Evolutionary conservation across 2,888 invertebrate species (phyloP).

Genomic region (Sinelater perroti): DNA sequence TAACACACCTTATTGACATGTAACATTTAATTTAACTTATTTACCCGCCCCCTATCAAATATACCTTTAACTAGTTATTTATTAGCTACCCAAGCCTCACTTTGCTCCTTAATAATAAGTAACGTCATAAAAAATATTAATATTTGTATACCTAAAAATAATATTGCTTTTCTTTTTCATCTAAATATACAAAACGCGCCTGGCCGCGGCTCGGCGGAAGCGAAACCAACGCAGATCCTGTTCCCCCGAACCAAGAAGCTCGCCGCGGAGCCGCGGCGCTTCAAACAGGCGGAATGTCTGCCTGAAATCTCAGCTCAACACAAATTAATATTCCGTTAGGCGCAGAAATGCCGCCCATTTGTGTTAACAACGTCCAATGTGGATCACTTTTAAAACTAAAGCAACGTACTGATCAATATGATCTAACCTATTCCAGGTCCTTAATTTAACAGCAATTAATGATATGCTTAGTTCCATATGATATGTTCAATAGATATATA

Average conservation of each 20-base stretch:
- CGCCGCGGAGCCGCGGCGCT: neutral
- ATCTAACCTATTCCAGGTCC: slow-evolving; percentile 57
- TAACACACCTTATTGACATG: slow-evolving; percentile 17
- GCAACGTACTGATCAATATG: slow-evolving; percentile 66
- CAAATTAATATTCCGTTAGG: slow-evolving; percentile 1
- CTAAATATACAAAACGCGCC: slow-evolving; percentile 36
- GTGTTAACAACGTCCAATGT: slow-evolving; percentile 67
- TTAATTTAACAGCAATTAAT: slow-evolving; percentile 7
- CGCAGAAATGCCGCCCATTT: slow-evolving; percentile 26
- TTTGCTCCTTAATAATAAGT: slow-evolving; percentile 20
- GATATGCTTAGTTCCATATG: slow-evolving; percentile 4
- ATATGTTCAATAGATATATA: slow-evolving; percentile 26
- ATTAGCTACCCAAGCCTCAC: slow-evolving; percentile 8
- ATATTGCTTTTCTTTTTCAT: slow-evolving; percentile 35
- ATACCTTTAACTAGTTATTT: neutral
- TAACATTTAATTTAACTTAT: too few relatives aligned
- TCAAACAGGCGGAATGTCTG: neutral
- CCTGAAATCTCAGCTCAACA: neutral
- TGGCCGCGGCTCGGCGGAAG: slow-evolving; percentile 20
- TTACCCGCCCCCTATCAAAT: too few relatives aligned
- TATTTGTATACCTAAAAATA: slow-evolving; percentile 36
- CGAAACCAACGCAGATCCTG: neutral
- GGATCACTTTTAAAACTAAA: slow-evolving; percentile 65
- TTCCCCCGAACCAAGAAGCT: neutral
- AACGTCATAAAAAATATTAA: slow-evolving; percentile 34